Evolutionary conservation across 2,113 vertebrate species (phyloP).

Genomic region (Piprites chloris): DNA sequence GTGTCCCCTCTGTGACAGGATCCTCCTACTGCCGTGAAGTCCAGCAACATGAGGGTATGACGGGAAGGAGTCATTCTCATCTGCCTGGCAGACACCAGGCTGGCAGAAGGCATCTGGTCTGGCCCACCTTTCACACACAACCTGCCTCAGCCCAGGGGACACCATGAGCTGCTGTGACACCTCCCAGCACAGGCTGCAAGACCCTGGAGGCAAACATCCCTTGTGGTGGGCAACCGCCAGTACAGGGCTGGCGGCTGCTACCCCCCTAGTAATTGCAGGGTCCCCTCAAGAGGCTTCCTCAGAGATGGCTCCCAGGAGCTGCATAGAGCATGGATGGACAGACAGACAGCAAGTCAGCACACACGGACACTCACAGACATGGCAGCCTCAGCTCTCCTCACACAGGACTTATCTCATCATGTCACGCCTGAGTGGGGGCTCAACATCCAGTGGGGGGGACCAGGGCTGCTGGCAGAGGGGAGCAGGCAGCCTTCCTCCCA

Average conservation of each 20-base stretch:
- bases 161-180: background rate
- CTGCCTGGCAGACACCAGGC: accelerated
- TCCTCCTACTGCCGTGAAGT: background rate
- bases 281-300: background rate
- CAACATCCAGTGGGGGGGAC: accelerated
- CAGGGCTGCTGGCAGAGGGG: background rate
- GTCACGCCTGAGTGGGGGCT: background rate
- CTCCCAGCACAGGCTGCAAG: background rate
- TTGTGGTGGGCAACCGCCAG: accelerated
- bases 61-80: background rate
- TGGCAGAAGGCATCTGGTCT: background rate
- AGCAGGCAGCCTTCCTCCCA: background rate
- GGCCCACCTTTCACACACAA: background rate
- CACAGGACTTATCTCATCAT: accelerated
- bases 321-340: background rate
- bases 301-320: background rate
- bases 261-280: background rate
- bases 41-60: accelerated
- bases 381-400: background rate
- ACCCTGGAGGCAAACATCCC: background rate
- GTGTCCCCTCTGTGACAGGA: background rate
- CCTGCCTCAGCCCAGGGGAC: background rate
- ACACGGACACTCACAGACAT: background rate
- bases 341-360: background rate
- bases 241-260: background rate